Evolutionary conservation across 2,888 invertebrate genomes (phyloP).

Genomic region (Caenorhabditis sp.): DNA sequence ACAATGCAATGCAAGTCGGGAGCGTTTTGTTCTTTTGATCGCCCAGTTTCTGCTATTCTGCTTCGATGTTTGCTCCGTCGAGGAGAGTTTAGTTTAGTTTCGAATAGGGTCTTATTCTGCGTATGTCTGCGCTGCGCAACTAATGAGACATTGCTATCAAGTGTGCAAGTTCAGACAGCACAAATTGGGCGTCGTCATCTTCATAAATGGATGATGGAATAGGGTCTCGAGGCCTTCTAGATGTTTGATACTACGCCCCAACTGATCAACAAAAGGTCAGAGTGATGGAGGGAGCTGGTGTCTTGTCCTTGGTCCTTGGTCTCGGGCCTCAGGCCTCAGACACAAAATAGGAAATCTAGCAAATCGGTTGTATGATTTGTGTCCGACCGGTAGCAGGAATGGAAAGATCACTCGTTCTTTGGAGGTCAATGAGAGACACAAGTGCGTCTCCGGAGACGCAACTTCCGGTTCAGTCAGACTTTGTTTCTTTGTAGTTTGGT

Average conservation of each 20-base stretch:
- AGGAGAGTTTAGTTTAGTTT: too few species aligned
- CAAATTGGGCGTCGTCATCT: too few species aligned
- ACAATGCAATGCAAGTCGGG: conserved; percentile 1
- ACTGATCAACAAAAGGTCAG: conserved; percentile 4
- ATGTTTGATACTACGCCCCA: not conserved
- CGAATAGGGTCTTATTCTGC: too few species aligned
- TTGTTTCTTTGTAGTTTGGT: conserved; percentile 51
- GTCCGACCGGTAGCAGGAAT: conserved; percentile 4
- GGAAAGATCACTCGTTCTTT: conserved; percentile 1
- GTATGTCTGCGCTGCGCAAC: too few species aligned
- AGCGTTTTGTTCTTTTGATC: conserved; percentile 50
- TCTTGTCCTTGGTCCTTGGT: not conserved
- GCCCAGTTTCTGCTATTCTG: not conserved
- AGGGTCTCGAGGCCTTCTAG: too few species aligned
- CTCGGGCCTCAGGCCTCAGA: not conserved
- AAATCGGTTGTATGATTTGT: conserved; percentile 42
- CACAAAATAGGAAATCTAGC: not conserved
- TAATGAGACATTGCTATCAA: too few species aligned
- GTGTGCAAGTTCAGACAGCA: too few species aligned
- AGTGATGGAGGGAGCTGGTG: not conserved
- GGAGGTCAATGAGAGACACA: conserved; percentile 35
- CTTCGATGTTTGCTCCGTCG: not conserved
- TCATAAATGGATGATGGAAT: too few species aligned
- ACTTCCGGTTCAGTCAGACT: conserved; percentile 27
- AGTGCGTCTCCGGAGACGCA: conserved; percentile 15